A percentile compares a stretch with the other conserved stretches of the same genome.
These are phyloP conservation scores for Prietella phreatophila DNA, from an alignment of 2,113 vertebrate genomes.

Conservation along the genomic window DNA sequence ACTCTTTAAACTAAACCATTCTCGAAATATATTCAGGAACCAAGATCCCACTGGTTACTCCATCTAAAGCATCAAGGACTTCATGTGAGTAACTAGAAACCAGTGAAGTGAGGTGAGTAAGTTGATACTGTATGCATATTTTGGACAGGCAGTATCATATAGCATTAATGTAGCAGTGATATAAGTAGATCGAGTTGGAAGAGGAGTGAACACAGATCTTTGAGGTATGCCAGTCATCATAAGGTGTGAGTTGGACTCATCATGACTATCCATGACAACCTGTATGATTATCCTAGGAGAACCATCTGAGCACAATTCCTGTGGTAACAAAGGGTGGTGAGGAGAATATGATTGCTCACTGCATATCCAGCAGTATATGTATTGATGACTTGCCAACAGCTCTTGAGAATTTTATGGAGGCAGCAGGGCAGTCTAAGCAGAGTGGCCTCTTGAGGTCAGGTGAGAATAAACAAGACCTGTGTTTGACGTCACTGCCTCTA, in stretches of 20 bases:
- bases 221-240: neutral
- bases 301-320: neutral
- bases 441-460: neutral
- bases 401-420: neutral
- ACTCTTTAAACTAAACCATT: neutral
- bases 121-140: neutral
- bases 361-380: neutral
- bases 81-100: neutral
- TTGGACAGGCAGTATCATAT: neutral
- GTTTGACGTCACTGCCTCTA: neutral
- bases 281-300: neutral
- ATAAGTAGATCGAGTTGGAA: neutral
- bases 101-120: neutral
- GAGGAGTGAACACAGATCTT: neutral
- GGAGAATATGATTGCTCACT: neutral
- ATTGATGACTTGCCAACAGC: neutral
- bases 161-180: neutral
- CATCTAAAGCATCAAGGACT: neutral
- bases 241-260: neutral
- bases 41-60: neutral
- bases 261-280: neutral
- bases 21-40: neutral
- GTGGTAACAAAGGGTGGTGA: neutral
- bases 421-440: neutral
- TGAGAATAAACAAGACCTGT: neutral